phyloP scores from a whole-genome alignment of 1,140 invertebrate genomes.

The Euglossa dilemma region DNA sequence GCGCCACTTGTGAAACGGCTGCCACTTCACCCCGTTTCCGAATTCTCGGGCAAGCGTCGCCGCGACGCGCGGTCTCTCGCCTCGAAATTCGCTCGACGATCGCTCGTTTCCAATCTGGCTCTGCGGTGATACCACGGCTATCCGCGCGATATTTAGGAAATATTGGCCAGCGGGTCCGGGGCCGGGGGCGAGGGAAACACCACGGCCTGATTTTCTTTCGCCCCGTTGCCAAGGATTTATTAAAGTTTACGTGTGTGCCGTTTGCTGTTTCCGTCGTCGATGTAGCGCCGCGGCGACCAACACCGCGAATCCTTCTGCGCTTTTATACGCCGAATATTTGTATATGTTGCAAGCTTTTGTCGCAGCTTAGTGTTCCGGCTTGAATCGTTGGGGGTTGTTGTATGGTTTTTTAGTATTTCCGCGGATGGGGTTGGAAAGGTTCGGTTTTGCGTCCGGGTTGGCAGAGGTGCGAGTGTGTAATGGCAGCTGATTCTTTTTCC shows the following conservation, averaged over 20 bases:
- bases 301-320: not conserved
- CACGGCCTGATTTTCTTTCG: slow-evolving; percentile 39
- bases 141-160: slow-evolving; percentile 48
- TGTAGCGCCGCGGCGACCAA: too few species aligned
- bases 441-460: too few species aligned
- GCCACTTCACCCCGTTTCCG: slow-evolving; percentile 53
- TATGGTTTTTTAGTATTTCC: too few species aligned
- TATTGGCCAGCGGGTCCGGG: slow-evolving; percentile 3
- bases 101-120: slow-evolving; percentile 41
- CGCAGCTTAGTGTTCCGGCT: too few species aligned
- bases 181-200: not conserved
- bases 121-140: slow-evolving; percentile 31
- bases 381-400: too few species aligned
- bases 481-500: too few species aligned
- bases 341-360: too few species aligned
- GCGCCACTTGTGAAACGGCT: slow-evolving; percentile 27
- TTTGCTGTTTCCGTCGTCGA: not conserved
- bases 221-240: slow-evolving; percentile 30
- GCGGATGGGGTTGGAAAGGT: too few species aligned
- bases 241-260: slow-evolving; percentile 11
- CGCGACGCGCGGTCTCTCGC: slow-evolving; percentile 23
- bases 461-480: too few species aligned
- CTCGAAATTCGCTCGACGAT: slow-evolving; percentile 29
- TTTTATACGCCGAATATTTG: too few species aligned
- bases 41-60: slow-evolving; percentile 38